Evolutionary conservation across 2,113 vertebrate genomes (phyloP).

Genomic region (Gopherus evgoodei): DNA sequence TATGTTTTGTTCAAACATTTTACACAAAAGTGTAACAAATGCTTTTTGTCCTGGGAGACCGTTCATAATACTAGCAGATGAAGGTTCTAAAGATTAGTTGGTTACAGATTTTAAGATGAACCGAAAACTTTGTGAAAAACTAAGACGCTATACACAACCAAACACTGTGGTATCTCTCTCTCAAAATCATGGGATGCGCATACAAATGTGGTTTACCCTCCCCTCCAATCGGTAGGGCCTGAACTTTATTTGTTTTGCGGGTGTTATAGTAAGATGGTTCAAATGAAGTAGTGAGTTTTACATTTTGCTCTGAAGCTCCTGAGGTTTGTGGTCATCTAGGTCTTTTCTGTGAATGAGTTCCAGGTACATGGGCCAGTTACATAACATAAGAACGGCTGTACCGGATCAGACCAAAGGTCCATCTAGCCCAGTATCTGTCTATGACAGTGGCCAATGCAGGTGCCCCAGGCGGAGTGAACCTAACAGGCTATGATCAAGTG

Average conservation of each 20-base stretch:
- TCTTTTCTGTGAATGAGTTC: background rate
- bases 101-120: background rate
- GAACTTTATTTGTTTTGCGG: background rate
- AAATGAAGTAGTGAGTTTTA: background rate
- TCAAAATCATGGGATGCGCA: background rate
- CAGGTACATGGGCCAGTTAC: background rate
- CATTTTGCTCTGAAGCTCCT: background rate
- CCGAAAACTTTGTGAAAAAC: background rate
- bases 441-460: too few species aligned
- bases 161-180: background rate
- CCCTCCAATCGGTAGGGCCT: background rate
- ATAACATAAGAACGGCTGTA: too few species aligned
- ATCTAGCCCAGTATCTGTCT: too few species aligned
- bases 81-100: background rate
- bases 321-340: background rate
- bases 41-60: background rate
- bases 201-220: background rate
- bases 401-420: too few species aligned
- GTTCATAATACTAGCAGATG: background rate
- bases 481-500: too few species aligned
- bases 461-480: too few species aligned
- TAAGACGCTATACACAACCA: background rate
- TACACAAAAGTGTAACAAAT: background rate
- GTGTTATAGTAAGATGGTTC: background rate
- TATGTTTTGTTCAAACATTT: background rate